A percentile compares a stretch with the other conserved stretches of the same genome.
Evolutionary conservation across 2,888 invertebrate species (phyloP).

Genomic region (Caenorhabditis sp.): DNA sequence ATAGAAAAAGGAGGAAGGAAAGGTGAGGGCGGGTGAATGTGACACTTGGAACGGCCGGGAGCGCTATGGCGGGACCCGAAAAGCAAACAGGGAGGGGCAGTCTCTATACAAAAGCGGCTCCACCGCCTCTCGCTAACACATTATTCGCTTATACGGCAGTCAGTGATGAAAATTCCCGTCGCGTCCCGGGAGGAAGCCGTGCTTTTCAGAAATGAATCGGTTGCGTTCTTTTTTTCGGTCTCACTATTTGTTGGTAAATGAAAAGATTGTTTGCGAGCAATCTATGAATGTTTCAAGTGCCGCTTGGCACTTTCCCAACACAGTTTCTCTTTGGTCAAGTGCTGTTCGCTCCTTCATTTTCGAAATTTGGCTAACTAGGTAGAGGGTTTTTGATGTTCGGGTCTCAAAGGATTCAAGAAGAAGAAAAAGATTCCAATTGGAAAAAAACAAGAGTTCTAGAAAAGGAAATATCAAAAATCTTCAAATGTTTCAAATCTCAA

Average conservation of each 20-base stretch:
- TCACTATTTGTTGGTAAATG: constrained; percentile 9
- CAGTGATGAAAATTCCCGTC: not conserved
- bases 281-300: constrained; percentile 40
- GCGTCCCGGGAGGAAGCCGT: too few relatives aligned
- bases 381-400: not conserved
- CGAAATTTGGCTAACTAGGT: not conserved
- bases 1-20: constrained; percentile 8
- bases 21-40: constrained; percentile 43
- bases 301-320: constrained; percentile 12
- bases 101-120: constrained; percentile 38
- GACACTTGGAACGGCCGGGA: constrained; percentile 53
- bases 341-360: not conserved
- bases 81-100: constrained; percentile 51
- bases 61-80: constrained; percentile 54
- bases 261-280: constrained; percentile 34
- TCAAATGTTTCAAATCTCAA: too few relatives aligned
- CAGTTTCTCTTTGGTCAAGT: constrained; percentile 32
- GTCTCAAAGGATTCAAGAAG: too few relatives aligned
- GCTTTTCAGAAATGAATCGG: constrained; percentile 1
- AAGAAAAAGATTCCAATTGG: too few relatives aligned
- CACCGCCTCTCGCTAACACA: constrained; percentile 30
- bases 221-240: not conserved
- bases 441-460: too few relatives aligned
- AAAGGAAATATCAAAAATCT: too few relatives aligned
- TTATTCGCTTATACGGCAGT: constrained; percentile 30